These are phyloP conservation scores for Metaphire vulgaris DNA, from an alignment of 1,140 invertebrate species.

Conservation along the genomic window DNA sequence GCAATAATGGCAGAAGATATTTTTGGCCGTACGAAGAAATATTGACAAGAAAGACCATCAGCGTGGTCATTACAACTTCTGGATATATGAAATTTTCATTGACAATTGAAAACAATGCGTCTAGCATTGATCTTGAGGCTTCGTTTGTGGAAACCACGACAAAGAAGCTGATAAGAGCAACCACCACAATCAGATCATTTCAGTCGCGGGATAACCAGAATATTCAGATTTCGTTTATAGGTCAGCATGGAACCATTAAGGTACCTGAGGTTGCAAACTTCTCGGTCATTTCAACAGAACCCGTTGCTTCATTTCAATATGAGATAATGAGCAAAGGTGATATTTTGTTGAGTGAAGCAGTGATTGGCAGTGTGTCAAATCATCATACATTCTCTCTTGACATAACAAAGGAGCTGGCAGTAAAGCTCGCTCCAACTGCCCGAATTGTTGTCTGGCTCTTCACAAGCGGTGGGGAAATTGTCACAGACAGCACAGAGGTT, in stretches of 20 bases:
- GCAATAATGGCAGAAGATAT: too few species aligned
- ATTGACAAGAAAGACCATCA: too few species aligned
- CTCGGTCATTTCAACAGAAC: too few species aligned
- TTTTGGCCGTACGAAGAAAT: too few species aligned
- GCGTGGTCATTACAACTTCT: too few species aligned
- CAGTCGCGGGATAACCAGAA: not conserved
- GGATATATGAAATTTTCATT: too few species aligned
- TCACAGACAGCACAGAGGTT: constrained; percentile 65
- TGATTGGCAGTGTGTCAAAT: not conserved
- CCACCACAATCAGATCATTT: not conserved
- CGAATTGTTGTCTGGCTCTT: constrained; percentile 70
- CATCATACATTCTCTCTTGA: not conserved
- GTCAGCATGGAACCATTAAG: not conserved
- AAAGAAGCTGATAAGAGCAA: too few species aligned
- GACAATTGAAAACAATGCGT: too few species aligned
- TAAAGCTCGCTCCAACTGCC: constrained; percentile 74
- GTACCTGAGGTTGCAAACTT: too few species aligned
- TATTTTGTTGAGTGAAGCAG: not conserved
- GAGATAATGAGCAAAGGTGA: not conserved
- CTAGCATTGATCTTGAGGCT: too few species aligned
- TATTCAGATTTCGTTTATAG: not conserved
- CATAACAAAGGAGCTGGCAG: constrained; percentile 35
- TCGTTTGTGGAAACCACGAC: too few species aligned
- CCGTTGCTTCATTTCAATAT: too few species aligned
- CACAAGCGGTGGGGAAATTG: constrained; percentile 65